Percentiles rank a stretch among this genome's conserved stretches.
Conservation (phyloP, 2,113 vertebrate genomes). For the Larimichthys polyactis region DNA sequence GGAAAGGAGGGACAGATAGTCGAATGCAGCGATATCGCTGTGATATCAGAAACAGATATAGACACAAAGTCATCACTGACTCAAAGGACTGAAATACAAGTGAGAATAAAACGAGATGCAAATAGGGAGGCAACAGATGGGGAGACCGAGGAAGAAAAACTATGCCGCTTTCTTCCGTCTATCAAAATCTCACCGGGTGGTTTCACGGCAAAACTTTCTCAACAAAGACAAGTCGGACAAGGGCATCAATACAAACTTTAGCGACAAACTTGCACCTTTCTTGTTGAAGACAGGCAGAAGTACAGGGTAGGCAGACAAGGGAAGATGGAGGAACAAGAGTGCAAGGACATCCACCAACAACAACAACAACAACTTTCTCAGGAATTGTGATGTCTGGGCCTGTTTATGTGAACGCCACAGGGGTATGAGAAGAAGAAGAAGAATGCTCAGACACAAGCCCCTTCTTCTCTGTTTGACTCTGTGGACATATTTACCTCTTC, state of each 20-base stretch:
- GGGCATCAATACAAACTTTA: constrained; percentile 18
- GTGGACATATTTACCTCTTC: constrained; percentile 6
- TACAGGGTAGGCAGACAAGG: background rate
- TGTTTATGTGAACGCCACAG: constrained; percentile 23
- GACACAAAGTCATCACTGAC: constrained; percentile 39
- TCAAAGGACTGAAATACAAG: constrained; percentile 37
- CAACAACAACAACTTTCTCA: constrained; percentile 9
- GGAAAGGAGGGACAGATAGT: constrained; percentile 8
- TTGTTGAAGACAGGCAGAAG: background rate
- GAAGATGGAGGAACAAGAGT: background rate
- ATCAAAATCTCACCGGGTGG: background rate
- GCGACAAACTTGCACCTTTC: background rate
- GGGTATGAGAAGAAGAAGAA: background rate
- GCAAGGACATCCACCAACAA: constrained; percentile 41
- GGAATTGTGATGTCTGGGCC: constrained; percentile 25
- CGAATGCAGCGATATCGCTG: constrained; percentile 2
- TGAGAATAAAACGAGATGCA: constrained; percentile 46
- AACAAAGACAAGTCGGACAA: background rate
- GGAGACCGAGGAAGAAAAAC: constrained; percentile 24
- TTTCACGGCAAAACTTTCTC: constrained; percentile 7
- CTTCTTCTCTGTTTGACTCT: constrained; percentile 17
- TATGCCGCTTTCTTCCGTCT: constrained; percentile 17
- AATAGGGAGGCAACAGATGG: constrained; percentile 36
- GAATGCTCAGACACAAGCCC: background rate
- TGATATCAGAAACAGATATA: constrained; percentile 22